Evolutionary conservation across 2,797 vertebrate genomes (phyloP).

Genomic region (Taenioides sp.): DNA sequence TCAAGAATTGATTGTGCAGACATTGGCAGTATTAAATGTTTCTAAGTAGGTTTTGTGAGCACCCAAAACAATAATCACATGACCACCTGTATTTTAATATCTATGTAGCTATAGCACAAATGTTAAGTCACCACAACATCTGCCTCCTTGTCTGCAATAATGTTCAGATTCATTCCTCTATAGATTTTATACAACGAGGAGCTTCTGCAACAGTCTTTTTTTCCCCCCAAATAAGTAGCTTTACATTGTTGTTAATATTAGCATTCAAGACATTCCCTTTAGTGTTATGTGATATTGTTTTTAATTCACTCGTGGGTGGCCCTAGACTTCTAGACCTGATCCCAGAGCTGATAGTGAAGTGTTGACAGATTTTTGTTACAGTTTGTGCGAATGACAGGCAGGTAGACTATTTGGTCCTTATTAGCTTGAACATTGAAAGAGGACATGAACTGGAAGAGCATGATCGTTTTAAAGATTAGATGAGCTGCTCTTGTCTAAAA

Average conservation of each 20-base stretch:
- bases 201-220: neutral
- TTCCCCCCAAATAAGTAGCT: neutral
- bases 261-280: neutral
- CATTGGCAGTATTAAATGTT: too few species aligned
- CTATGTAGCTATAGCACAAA: too few species aligned
- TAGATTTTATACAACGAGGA: neutral
- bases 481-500: conserved; percentile 21
- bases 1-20: too few species aligned
- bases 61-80: too few species aligned
- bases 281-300: conserved; percentile 4
- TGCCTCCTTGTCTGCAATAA: neutral
- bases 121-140: too few species aligned
- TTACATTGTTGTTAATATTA: neutral
- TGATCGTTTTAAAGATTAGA: conserved; percentile 57
- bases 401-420: neutral
- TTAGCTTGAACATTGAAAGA: neutral
- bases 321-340: conserved; percentile 44
- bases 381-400: conserved; percentile 40
- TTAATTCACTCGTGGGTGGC: conserved; percentile 30
- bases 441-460: conserved; percentile 49
- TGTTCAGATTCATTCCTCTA: neutral
- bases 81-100: too few species aligned
- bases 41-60: too few species aligned
- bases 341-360: conserved; percentile 26
- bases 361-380: conserved; percentile 38